Base-by-base conservation (phyloP, 1,140 invertebrate genomes). In the Lysiphlebus fabarum region DNA sequence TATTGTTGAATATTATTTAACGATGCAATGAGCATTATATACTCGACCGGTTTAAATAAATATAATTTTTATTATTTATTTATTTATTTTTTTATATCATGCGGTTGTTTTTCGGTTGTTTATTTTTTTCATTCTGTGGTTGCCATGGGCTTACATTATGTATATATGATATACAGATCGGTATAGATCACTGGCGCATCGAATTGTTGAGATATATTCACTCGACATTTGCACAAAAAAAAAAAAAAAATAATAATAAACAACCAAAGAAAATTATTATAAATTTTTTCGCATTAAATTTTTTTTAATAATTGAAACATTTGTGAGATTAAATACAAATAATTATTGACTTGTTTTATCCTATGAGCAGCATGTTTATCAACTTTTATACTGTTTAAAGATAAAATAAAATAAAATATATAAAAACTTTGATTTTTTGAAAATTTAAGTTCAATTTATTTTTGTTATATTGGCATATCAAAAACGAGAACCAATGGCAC, bases 361-460 rank as follows among this genome's bases (percentile, higher is more conserved):
- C 75, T 48, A 45, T 58, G 51, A 58, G 54, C 66, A 62, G 69
- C 70, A 68, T 76, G 71, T 75, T 75, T 72, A 62, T 62, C 67
- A 53, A 51, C 26, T 26, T 7, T 33, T 55, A 44, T 51, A n/a
- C n/a, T n/a, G n/a, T n/a, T n/a, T n/a, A n/a, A n/a, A n/a, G n/a
- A n/a, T n/a, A n/a, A n/a, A n/a, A n/a, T n/a, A n/a, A n/a, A n/a
- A n/a, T n/a, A n/a, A n/a, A n/a, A n/a, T n/a, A 17, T 55, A 42
- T 37, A 43, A 17, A 47, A 7, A 50, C 49, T 14, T 45, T 56
- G 48, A 12, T 33, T 41, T 37, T 11, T 54, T 63, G 26, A 26
- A 4, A 17, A 10, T 45, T 42, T 38, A 41, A 40, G 10, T 48
- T 10, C 17, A 48, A 55, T 58, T 41, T 5, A n/a, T 14, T 9